Evolutionary conservation across 2,113 vertebrate genomes (phyloP).

Genomic region (Choloepus hoffmanni): DNA sequence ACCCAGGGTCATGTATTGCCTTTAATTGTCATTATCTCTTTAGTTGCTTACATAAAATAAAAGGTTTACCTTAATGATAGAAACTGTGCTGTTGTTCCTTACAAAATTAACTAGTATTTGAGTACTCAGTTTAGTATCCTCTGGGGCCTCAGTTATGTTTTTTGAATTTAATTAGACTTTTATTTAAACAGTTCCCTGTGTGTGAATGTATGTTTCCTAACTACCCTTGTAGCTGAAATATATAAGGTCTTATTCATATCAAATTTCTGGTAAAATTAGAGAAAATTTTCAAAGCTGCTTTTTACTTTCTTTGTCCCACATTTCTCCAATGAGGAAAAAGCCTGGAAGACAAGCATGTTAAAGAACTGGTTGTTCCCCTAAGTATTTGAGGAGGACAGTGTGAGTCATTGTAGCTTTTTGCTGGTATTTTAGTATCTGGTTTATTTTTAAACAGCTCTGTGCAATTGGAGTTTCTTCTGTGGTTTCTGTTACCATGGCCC

Average conservation of each 20-base stretch:
- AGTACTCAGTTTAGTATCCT: background rate
- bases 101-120: background rate
- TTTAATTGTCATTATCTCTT: no score
- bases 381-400: slow-evolving; percentile 70
- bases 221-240: background rate
- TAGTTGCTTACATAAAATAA: no score
- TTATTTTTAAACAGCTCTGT: slow-evolving; percentile 87
- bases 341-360: slow-evolving; percentile 76
- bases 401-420: slow-evolving; percentile 85
- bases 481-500: slow-evolving; percentile 87
- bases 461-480: slow-evolving; percentile 79
- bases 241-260: slow-evolving; percentile 15
- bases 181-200: background rate
- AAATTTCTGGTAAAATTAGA: slow-evolving; percentile 27
- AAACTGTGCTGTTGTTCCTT: background rate
- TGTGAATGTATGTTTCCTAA: background rate
- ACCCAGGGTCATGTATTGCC: no score
- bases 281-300: slow-evolving; percentile 12
- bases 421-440: slow-evolving; percentile 83
- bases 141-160: background rate
- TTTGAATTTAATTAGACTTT: background rate
- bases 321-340: slow-evolving; percentile 64
- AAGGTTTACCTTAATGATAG: accelerated
- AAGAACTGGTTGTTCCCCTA: slow-evolving; percentile 80
- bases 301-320: slow-evolving; percentile 41